Conservation (phyloP, 1,140 invertebrate genomes). For the Paralvinella palmiformis region DNA sequence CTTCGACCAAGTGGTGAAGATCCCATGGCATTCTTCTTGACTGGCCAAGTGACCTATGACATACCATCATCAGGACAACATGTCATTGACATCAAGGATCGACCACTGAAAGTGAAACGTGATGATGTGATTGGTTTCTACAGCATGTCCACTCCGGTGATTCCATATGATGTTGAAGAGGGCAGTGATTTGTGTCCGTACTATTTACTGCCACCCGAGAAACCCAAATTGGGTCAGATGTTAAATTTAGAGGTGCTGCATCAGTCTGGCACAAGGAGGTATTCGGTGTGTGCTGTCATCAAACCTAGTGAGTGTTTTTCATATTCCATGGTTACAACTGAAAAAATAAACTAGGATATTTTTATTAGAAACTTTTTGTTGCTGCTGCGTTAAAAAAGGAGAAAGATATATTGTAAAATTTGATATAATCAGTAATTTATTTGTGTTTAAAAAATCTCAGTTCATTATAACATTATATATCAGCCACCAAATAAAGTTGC, state of each 20-base stretch:
- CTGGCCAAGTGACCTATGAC: background rate
- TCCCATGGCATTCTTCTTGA: background rate
- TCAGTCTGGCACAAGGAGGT: background rate
- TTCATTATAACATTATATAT: too few relatives aligned
- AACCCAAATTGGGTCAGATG: background rate
- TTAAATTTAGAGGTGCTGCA: background rate
- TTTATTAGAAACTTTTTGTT: too few relatives aligned
- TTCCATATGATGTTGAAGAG: constrained; percentile 9
- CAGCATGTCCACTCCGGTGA: background rate
- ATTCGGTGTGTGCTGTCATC: constrained; percentile 2
- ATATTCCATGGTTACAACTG: too few relatives aligned
- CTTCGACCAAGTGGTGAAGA: too few relatives aligned
- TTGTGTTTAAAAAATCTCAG: too few relatives aligned
- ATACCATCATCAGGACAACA: background rate
- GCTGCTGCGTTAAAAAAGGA: too few relatives aligned
- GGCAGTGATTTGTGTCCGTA: too few relatives aligned
- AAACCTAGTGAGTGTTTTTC: background rate
- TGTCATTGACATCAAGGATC: background rate
- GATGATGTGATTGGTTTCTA: constrained; percentile 17
- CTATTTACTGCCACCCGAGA: background rate
- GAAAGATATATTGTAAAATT: too few relatives aligned
- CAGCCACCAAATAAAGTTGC: too few relatives aligned
- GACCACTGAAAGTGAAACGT: background rate
- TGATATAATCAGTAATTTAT: too few relatives aligned
- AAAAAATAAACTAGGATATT: too few relatives aligned